Evolutionary conservation across 2,797 vertebrate species (phyloP), one percentile per base, ranked within the genome.

Genomic region (Gymnoscopelus braueri): DNA sequence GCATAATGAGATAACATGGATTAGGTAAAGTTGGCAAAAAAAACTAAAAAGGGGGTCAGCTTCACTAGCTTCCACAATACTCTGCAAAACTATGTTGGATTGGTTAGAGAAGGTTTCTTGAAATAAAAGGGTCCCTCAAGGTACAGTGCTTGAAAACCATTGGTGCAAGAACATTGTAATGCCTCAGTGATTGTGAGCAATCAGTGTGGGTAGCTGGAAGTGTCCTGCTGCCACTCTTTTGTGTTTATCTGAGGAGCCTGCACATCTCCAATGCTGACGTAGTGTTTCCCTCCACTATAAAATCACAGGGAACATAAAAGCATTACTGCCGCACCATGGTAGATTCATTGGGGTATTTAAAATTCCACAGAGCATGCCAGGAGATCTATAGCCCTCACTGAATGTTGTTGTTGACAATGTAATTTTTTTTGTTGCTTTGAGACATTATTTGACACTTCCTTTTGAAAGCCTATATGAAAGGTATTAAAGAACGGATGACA

Each of bases 61-160:
- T 19, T 79, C 78, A 81, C 68, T 83, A 72, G 52, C 26, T 72
- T 61, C 65, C 51, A 78, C 78, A 82, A 78, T 35, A 69, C 55
- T 35, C 62, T 65, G 68, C 65, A 78, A 80, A 85, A 80, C 80
- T 57, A 23, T 63, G 77, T 84, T 78, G 1, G 10, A 29, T 15
- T 32, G 57, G 58, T 58, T 69, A 53, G 66, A 53, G 51, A 62
- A 13, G 63, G 61, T 63, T 67, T 71, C 60, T 69, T 72, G 49
- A 63, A 69, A 65, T 65, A 71, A 19, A 74, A 72, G 39, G 39
- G 72, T 50, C 57, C 50, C 59, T 35, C 10, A 64, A 77, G 74
- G 72, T 60, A 59, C 72, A 56, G 63, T 69, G 9, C 9, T 63
- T 67, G 49, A 50, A 64, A 82, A 75, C 8, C 6, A 64, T 66